Base-by-base conservation (phyloP, 2,888 invertebrate species). In the Boloria selene region DNA sequence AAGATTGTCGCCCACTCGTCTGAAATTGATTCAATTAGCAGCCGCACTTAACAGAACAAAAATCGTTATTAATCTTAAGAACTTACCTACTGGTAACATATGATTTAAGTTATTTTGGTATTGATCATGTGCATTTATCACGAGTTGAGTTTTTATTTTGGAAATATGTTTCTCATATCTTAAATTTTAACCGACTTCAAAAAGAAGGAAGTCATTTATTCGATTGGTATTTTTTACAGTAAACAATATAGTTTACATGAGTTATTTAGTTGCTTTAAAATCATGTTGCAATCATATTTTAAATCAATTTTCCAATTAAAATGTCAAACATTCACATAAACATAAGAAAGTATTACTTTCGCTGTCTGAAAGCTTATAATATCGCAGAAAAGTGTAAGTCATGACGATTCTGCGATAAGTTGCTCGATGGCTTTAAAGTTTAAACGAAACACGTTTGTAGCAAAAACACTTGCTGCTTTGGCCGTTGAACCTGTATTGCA, bases 1-100 rank as follows among this genome's bases (percentile, higher is more conserved):
- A 81, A 79, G 77, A 80, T 79, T 78, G 75, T 73, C 70, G 73
- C 73, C 75, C 75, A 73, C 74, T 75, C 73, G 73, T 65, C 77
- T 75, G 73, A 72, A 73, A 71, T 71, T 61, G 61, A 69, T 69
- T 70, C 64, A 71, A 72, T 71, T 71, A 70, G 61, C 54, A 60
- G 61, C 50, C 52, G 58, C 61, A 66, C 54, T 61, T 18, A 62
- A 47, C 7, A 10, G 51, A 55, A 64, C 44, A 51, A 61, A 59
- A 44, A 51, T 65, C 38, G n/a, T 26, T 58, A 59, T 65, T 68
- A 17, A 61, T 49, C 38, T 61, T 17, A 7, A 51, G 16, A 54
- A 56, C 38, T 59, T 49, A 2, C 31, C 10, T 38, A 14, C 16
- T 26, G 4, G 14, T 13, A 22, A n/a, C 17, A 55, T 44, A 18